These are phyloP conservation scores for Carposina sasakii DNA, from an alignment of 1,140 invertebrate species.

Conservation along the genomic window DNA sequence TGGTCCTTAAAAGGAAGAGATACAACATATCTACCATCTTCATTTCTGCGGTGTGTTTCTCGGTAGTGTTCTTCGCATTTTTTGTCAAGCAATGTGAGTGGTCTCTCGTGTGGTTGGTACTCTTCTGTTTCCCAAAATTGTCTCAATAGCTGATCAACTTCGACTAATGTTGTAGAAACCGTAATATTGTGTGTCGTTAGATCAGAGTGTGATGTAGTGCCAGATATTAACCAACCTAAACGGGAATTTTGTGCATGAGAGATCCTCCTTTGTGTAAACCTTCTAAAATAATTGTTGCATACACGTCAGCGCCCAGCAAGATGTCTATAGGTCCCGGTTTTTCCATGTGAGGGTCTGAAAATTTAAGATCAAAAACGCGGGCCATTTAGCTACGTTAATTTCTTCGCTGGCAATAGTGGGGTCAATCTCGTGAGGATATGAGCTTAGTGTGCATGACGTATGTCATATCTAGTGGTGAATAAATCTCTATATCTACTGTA, in stretches of 20 bases:
- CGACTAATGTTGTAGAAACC: too few species aligned
- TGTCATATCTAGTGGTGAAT: constrained; percentile 7
- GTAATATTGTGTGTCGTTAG: too few species aligned
- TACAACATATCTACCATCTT: not conserved
- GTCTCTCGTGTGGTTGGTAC: not conserved
- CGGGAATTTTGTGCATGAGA: constrained; percentile 23
- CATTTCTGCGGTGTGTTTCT: not conserved
- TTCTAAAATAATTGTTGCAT: constrained; percentile 18
- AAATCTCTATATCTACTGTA: constrained; percentile 6
- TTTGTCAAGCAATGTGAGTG: not conserved
- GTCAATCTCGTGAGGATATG: too few species aligned
- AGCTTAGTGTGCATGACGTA: too few species aligned
- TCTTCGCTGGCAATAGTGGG: too few species aligned
- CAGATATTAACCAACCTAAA: constrained; percentile 29
- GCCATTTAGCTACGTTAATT: too few species aligned
- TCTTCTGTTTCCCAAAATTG: constrained; percentile 1
- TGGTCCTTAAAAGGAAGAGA: not conserved
- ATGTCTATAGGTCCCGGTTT: constrained; percentile 14
- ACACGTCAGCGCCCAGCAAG: constrained; percentile 20
- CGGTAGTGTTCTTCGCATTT: not conserved
- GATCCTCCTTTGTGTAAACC: constrained; percentile 22
- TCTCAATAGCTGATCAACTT: too few species aligned
- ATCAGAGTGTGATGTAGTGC: too few species aligned
- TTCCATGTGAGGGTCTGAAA: constrained; percentile 16
- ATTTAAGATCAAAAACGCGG: constrained; percentile 13